A percentile compares a stretch with the other conserved stretches of the same genome.
These are phyloP conservation scores for Paraplagusia blochii DNA, from an alignment of 2,113 vertebrate species.

Conservation along the genomic window DNA sequence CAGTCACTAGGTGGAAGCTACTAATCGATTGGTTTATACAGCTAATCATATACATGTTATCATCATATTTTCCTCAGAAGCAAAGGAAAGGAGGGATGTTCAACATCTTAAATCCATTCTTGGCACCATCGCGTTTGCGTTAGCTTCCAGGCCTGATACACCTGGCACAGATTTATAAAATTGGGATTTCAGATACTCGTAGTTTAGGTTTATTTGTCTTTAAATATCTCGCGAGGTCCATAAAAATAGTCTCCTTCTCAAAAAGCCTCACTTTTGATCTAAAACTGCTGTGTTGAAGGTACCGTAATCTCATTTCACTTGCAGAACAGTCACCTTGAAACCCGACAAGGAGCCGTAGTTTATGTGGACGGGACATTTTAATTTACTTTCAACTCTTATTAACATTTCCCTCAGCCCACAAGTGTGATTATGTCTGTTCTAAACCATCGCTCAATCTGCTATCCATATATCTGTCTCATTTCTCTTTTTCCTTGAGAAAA, in stretches of 20 bases:
- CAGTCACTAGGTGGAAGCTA: too few species aligned
- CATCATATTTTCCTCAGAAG: too few species aligned
- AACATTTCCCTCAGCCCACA: slow-evolving; percentile 64
- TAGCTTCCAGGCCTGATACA: too few species aligned
- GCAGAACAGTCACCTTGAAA: slow-evolving; percentile 29
- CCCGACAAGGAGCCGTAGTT: slow-evolving; percentile 18
- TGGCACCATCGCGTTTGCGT: too few species aligned
- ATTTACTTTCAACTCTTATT: slow-evolving; percentile 53
- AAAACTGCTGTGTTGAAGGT: slow-evolving; percentile 7
- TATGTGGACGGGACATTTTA: slow-evolving; percentile 31
- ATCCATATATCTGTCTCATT: slow-evolving; percentile 69
- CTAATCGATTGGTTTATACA: too few species aligned
- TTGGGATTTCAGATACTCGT: neutral
- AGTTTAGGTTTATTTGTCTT: too few species aligned
- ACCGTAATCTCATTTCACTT: slow-evolving; percentile 11
- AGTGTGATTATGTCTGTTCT: slow-evolving; percentile 62
- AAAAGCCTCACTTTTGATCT: neutral
- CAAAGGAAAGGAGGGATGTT: too few species aligned
- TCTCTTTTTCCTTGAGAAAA: slow-evolving; percentile 52
- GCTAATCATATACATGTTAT: too few species aligned
- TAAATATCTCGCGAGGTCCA: too few species aligned
- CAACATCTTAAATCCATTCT: too few species aligned
- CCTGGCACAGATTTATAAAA: neutral
- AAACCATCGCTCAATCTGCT: slow-evolving; percentile 55
- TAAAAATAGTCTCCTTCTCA: neutral